Percentiles rank a stretch among this genome's conserved stretches.
phyloP scores from a whole-genome alignment of 1,140 invertebrate species.

The Phthorimaea operculella region DNA sequence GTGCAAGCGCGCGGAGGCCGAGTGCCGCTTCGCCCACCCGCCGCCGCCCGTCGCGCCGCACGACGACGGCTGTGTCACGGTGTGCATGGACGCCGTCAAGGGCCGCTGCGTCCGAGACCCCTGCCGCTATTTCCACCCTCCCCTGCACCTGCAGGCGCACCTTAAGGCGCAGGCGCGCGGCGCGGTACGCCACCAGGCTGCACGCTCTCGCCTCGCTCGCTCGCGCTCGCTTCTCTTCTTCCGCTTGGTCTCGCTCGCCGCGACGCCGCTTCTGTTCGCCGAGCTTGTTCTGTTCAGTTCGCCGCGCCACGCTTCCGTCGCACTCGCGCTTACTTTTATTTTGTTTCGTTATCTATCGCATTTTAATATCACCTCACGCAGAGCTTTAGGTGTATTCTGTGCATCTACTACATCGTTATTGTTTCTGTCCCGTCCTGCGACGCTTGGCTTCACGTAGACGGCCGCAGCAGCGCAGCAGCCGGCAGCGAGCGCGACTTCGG shows the following conservation, averaged over 20 bases:
- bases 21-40: conserved; percentile 98
- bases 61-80: conserved; percentile 96
- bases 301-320: conserved; percentile 65
- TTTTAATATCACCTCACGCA: conserved; percentile 61
- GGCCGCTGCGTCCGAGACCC: conserved; percentile 95
- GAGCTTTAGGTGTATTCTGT: conserved; percentile 68
- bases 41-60: conserved; percentile 92
- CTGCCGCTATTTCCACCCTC: conserved; percentile 97
- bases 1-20: conserved; percentile 94
- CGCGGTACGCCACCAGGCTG: conserved; percentile 86
- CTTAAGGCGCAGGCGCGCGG: conserved; percentile 97
- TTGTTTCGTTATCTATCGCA: conserved; percentile 59
- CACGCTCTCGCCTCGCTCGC: conserved; percentile 63
- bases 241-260: conserved; percentile 62
- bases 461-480: conserved; percentile 58
- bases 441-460: conserved; percentile 68
- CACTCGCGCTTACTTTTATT: conserved; percentile 66
- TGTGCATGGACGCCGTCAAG: conserved; percentile 99
- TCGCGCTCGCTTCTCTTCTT: conserved; percentile 63
- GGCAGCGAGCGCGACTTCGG: conserved; percentile 56
- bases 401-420: conserved; percentile 68
- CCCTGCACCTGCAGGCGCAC: conserved; percentile 98
- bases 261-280: conserved; percentile 64
- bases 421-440: conserved; percentile 67
- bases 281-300: conserved; percentile 62